phyloP scores from a whole-genome alignment of 2,888 invertebrate genomes.

The Germaria angustata region DNA sequence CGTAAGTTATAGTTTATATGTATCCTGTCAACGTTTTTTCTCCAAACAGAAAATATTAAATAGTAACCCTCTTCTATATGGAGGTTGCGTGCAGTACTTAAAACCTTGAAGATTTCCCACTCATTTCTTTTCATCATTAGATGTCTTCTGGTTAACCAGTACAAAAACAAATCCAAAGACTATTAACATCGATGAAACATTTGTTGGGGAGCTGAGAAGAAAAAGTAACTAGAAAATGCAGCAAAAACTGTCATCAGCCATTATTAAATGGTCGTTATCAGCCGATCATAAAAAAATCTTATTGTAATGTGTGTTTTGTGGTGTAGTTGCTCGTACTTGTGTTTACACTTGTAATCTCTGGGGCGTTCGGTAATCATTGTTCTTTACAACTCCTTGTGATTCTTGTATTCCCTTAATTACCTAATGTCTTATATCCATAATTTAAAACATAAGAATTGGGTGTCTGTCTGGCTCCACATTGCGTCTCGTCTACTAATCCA shows the following conservation, averaged over 20 bases:
- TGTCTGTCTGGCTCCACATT: neutral
- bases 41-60: conserved; percentile 16
- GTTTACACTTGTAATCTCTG: conserved; percentile 65
- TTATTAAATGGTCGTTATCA: conserved; percentile 25
- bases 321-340: conserved; percentile 57
- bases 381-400: neutral
- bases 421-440: conserved; percentile 10
- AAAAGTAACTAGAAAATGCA: neutral
- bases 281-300: conserved; percentile 42
- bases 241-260: conserved; percentile 34
- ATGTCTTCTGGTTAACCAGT: neutral
- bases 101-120: conserved; percentile 14
- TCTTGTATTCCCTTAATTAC: conserved; percentile 43
- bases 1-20: conserved; percentile 55
- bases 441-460: neutral
- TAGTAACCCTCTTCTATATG: neutral
- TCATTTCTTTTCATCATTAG: conserved; percentile 21
- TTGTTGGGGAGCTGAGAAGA: conserved; percentile 4
- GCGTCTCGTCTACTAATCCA: conserved; percentile 1
- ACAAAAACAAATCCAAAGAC: neutral
- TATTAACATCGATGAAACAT: no score
- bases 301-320: conserved; percentile 43
- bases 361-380: conserved; percentile 39
- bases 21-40: conserved; percentile 45
- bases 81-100: neutral